Percentiles rank a stretch among this genome's conserved stretches.
phyloP scores from a whole-genome alignment of 2,888 invertebrate species.

The Pimpla rufipes region DNA sequence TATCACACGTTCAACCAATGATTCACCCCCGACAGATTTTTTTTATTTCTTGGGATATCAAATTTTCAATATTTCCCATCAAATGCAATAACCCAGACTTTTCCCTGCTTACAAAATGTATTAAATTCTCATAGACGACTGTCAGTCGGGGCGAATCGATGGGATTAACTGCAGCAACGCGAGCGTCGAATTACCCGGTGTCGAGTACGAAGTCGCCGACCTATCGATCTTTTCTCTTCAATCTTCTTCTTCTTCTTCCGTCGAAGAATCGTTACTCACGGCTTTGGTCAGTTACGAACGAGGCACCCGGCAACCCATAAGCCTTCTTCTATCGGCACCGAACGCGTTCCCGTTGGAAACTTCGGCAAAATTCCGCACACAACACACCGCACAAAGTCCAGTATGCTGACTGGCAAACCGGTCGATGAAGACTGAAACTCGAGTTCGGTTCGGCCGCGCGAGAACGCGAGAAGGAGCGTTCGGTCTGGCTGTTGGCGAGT shows the following conservation, averaged over 20 bases:
- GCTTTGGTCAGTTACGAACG: constrained; percentile 14
- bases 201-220: background rate
- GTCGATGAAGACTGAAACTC: constrained; percentile 67
- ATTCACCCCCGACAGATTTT: background rate
- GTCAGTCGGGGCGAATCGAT: background rate
- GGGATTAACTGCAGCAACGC: background rate
- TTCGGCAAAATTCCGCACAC: constrained; percentile 1
- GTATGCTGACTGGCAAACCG: constrained; percentile 63
- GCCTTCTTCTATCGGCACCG: constrained; percentile 10
- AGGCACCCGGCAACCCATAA: background rate
- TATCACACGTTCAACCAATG: background rate
- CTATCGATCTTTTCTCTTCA: background rate
- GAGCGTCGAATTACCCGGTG: background rate
- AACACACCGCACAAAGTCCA: constrained; percentile 3
- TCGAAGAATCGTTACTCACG: constrained; percentile 27
- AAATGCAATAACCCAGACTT: background rate
- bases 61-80: background rate
- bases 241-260: too few relatives aligned
- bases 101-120: background rate
- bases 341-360: constrained; percentile 38
- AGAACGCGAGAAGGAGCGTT: constrained; percentile 48
- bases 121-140: background rate
- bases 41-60: background rate
- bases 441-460: constrained; percentile 31
- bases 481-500: constrained; percentile 62